Conservation (phyloP, 2,888 invertebrate species). For the Arenicola marina region DNA sequence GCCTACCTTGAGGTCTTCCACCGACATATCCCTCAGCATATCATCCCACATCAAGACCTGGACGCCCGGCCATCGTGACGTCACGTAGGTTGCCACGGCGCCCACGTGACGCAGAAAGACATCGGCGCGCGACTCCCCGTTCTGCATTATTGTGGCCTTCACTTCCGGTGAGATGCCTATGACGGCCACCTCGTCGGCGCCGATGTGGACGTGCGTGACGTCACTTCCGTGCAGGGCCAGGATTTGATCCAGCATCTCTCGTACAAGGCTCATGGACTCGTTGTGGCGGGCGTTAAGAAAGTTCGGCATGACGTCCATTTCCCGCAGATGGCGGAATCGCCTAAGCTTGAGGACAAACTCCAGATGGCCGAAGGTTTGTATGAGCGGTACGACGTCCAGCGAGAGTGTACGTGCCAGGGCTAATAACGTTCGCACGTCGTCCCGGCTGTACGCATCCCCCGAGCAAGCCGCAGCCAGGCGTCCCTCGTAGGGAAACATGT, state of each 20-base stretch:
- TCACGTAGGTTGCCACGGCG: neutral
- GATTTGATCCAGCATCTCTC: neutral
- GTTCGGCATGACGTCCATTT: neutral
- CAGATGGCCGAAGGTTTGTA: neutral
- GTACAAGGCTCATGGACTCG: neutral
- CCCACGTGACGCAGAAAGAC: neutral
- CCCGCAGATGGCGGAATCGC: neutral
- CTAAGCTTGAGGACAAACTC: neutral
- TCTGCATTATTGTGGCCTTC: neutral
- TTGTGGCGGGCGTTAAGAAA: neutral
- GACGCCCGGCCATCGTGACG: neutral
- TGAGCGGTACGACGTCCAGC: neutral
- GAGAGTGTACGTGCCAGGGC: no score
- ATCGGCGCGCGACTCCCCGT: neutral
- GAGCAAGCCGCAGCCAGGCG: neutral
- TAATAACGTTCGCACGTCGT: neutral
- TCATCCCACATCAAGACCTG: neutral
- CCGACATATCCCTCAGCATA: neutral
- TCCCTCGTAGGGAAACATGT: constrained; percentile 1
- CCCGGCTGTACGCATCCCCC: neutral
- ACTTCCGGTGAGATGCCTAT: neutral
- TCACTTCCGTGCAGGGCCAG: neutral
- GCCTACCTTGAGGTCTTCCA: no score
- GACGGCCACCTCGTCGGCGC: neutral
- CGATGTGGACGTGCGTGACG: neutral